Evolutionary conservation across 2,797 vertebrate genomes (phyloP), one percentile per base, ranked within the genome.

Genomic region (Enteromius anoplus): DNA sequence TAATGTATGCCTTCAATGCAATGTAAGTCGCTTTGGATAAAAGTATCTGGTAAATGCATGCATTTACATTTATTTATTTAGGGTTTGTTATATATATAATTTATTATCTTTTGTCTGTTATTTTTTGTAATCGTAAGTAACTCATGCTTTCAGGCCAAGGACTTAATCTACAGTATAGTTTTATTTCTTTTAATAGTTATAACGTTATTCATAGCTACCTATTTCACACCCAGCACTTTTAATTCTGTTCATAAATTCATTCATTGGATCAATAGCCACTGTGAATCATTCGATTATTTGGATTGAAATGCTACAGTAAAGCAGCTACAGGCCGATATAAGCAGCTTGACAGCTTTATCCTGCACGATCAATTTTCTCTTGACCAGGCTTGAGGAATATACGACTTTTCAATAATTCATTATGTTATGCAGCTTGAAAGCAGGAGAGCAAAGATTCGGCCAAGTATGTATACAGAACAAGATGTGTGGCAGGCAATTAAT

Each of bases 401-500:
- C 77, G 60, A 80, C 73, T 75, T 87, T 47, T 79, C 40, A 82
- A 72, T 68, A 75, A 75, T 68, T 47, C 75, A 81, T 78, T 75
- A 64, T 78, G 60, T 83, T 81, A 45, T 72, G 64, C 34, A 10
- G 70, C 80, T 49, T 66, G 42, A 75, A 62, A 81, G 55, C 60
- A 69, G 23, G 55, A 66, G 6, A 68, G 65, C 19, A 68, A 26
- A 17, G 42, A 72, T 55, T 72, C 55, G 37, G 72, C 34, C 72
- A 77, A 75, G 77, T 80, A 45, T 70, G 78, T 80, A 55, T 64
- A 64, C 19, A 14, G 71, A 84, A 80, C 68, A 84, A 84, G 70
- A 80, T 60, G 81, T 75, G 87, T 91, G 93, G 92, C 91, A 91
- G 92, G 92, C 87, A 92, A 94, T 95, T 95, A 92, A 94, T 94